Base-by-base conservation (phyloP, 2,113 vertebrate species). In the Chrysochloris asiatica region DNA sequence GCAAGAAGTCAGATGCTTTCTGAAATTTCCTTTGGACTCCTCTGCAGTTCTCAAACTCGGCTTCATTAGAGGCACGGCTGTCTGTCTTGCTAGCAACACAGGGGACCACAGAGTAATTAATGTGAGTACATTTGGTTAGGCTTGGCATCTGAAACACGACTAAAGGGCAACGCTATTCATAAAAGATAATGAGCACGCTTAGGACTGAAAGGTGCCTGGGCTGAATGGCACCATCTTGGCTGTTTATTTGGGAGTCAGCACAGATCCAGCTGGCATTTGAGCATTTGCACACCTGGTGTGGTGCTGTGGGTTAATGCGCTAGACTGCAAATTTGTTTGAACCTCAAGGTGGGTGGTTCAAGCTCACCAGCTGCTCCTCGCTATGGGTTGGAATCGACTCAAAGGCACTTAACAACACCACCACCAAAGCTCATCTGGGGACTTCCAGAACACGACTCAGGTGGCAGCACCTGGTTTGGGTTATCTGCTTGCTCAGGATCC, bases 1-100 rank as follows among this genome's bases (percentile, higher is more conserved):
- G 16, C 2, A 56, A 3, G 12, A 75, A 65, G 63, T 54, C 45
- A 30, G n/a, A 13, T 63, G 56, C 48, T 41, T 41, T 16, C 81
- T 36, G 71, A 91, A 81, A 78, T 91, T 84, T 84, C n/a, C 33
- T 93, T 86, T 73, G 30, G 10, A 38, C 79, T 94, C 67, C 72
- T 36, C 28, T 59, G 0, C 3, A 36, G 3, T 76, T 73, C 65
- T 59, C 45, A 43, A 87, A 54, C n/a, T 17, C 43, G 81, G 85
- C 33, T 28, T 93, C 90, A 79, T 45, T 36, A 43, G 48, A 90
- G 90, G 91, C 3, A 75, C 28, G 75, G 83, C 36, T 24, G 54
- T 24, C 47, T 6, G 0, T 52, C 47, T 95, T 93, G 80, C 28
- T 56, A 79, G 87, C 87, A 63, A 50, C 33, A 45, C 54, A 75